A percentile compares a stretch with the other conserved stretches of the same genome.
Evolutionary conservation across 2,113 vertebrate genomes (phyloP).

Genomic region (Orientallactaga bullata): DNA sequence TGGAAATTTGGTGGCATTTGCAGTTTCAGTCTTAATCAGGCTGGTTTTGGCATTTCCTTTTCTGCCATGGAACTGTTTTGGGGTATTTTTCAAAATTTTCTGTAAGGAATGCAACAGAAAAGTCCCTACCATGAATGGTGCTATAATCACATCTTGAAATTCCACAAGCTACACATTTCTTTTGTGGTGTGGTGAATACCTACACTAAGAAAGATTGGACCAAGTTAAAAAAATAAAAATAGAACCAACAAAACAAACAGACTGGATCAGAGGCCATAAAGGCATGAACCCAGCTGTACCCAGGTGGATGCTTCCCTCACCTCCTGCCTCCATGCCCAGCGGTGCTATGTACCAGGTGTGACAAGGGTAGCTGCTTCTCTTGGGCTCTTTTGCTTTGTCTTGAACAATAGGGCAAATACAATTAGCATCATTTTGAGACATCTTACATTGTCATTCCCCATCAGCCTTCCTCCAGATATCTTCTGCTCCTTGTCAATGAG

Average conservation of each 20-base stretch:
- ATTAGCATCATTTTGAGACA: neutral
- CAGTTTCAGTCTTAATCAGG: slow-evolving; percentile 74
- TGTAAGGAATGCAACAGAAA: slow-evolving; percentile 50
- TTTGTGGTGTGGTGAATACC: neutral
- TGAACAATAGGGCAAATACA: neutral
- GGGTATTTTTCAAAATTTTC: slow-evolving; percentile 56
- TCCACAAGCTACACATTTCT: neutral
- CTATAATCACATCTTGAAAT: neutral
- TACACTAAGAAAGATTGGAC: neutral
- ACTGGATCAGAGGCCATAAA: neutral
- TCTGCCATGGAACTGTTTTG: slow-evolving; percentile 37
- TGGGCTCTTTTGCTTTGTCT: neutral
- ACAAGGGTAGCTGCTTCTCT: neutral
- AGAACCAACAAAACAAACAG: neutral
- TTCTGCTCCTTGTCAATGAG: neutral
- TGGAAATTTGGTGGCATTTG: slow-evolving; percentile 66
- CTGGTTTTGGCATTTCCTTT: slow-evolving; percentile 58
- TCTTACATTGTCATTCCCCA: neutral
- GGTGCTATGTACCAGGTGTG: neutral
- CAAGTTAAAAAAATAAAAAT: neutral
- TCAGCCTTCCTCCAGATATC: neutral
- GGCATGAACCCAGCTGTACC: too few relatives aligned
- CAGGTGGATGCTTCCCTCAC: neutral
- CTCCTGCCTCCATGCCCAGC: neutral
- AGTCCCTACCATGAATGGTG: neutral